Evolutionary conservation across 2,888 invertebrate genomes (phyloP).

Genomic region (Ormyrus nitidulus): DNA sequence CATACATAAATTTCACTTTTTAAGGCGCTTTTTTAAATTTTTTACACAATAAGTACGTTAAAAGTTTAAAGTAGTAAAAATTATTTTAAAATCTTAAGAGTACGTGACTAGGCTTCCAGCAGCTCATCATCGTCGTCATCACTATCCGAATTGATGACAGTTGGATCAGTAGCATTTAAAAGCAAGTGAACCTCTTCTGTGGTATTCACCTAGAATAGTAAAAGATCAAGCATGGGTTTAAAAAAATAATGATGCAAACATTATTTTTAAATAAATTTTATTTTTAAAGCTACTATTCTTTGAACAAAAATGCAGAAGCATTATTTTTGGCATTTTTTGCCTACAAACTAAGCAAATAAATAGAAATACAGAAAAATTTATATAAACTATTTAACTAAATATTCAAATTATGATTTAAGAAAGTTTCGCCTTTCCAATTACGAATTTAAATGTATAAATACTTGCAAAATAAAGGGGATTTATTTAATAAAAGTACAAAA

Average conservation of each 20-base stretch:
- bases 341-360: background rate
- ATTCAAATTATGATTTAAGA: no score
- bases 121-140: slow-evolving; percentile 78
- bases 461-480: no score
- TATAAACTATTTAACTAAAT: background rate
- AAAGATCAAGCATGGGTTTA: background rate
- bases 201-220: slow-evolving; percentile 45
- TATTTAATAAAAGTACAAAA: no score
- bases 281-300: background rate
- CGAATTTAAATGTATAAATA: no score
- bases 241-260: slow-evolving; percentile 8
- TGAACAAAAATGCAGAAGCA: background rate
- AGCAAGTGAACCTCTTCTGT: slow-evolving; percentile 50
- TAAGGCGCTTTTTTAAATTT: no score
- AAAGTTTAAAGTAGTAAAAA: background rate
- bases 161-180: slow-evolving; percentile 47
- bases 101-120: slow-evolving; percentile 77
- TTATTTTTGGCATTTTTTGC: no score
- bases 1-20: no score
- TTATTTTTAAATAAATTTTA: slow-evolving; percentile 9
- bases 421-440: no score
- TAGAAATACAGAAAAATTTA: background rate
- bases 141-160: slow-evolving; percentile 70
- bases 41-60: no score
- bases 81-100: slow-evolving; percentile 77